phyloP scores from a whole-genome alignment of 2,888 invertebrate genomes.

The Hydrotaea diabolus region DNA sequence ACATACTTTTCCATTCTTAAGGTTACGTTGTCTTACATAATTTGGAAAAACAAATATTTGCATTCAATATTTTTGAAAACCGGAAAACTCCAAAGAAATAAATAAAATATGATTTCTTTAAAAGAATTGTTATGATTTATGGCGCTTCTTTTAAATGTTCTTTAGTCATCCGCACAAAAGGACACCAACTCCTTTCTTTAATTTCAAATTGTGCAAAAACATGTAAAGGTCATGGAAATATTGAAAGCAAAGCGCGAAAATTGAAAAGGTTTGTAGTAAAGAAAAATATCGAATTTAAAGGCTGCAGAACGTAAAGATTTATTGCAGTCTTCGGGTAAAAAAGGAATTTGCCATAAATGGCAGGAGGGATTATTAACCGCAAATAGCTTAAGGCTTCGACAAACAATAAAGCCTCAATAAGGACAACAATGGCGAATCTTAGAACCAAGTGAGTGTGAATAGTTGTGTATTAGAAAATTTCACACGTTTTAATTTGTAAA shows the following conservation, averaged over 20 bases:
- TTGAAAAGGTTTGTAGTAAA: neutral
- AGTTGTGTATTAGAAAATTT: no score
- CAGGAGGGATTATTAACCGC: constrained; percentile 44
- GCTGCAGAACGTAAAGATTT: constrained; percentile 18
- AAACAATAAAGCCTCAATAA: constrained; percentile 17
- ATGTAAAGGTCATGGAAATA: neutral
- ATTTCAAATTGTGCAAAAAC: neutral
- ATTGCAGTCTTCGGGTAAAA: no score
- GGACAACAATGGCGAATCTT: no score
- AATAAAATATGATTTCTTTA: neutral
- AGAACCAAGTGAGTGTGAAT: no score
- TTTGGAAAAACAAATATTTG: neutral
- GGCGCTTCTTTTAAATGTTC: neutral
- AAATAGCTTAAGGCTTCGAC: constrained; percentile 42
- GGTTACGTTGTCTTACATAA: neutral
- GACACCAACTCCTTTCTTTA: neutral
- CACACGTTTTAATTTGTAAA: neutral
- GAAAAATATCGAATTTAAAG: neutral
- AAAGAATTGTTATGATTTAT: neutral
- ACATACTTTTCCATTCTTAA: neutral
- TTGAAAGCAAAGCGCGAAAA: neutral
- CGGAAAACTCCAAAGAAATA: neutral
- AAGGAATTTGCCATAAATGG: constrained; percentile 17
- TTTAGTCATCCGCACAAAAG: neutral
- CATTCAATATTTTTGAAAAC: neutral